Conservation (phyloP, 2,113 vertebrate genomes). For the Falcunculus frontatus region DNA sequence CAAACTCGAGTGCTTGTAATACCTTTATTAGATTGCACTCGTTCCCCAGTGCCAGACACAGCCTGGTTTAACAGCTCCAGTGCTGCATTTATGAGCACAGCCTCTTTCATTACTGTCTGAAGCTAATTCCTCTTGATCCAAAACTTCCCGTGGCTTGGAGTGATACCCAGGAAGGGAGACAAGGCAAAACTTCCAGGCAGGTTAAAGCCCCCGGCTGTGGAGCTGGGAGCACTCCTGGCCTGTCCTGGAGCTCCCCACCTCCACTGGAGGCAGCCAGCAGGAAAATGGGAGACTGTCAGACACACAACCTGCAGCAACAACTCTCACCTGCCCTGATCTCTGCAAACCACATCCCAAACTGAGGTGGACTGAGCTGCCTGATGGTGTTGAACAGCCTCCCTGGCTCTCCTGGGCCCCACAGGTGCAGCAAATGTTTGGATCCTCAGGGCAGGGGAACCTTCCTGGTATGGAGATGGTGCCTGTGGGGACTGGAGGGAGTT, state of each 20-base stretch:
- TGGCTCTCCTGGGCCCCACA: rapidly evolving
- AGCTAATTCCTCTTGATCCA: neutral
- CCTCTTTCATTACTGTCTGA: neutral
- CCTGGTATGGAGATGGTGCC: rapidly evolving
- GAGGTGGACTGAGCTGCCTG: neutral
- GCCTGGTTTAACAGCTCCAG: neutral
- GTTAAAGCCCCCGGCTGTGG: neutral
- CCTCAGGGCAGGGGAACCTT: neutral
- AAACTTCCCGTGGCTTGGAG: neutral
- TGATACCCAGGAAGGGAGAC: rapidly evolving
- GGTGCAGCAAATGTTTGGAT: neutral
- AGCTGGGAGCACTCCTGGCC: neutral
- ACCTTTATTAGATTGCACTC: neutral
- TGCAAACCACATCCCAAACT: neutral
- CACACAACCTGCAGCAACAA: neutral
- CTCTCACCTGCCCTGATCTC: neutral
- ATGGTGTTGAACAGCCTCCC: neutral
- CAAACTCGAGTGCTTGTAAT: neutral
- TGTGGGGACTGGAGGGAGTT: neutral
- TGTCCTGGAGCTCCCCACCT: neutral
- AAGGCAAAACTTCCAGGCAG: neutral
- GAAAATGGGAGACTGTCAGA: neutral
- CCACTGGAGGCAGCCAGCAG: neutral
- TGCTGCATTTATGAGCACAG: neutral
- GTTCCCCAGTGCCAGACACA: neutral